Base-by-base conservation (phyloP, 2,797 vertebrate genomes). In the Pangasius larnaudii region DNA sequence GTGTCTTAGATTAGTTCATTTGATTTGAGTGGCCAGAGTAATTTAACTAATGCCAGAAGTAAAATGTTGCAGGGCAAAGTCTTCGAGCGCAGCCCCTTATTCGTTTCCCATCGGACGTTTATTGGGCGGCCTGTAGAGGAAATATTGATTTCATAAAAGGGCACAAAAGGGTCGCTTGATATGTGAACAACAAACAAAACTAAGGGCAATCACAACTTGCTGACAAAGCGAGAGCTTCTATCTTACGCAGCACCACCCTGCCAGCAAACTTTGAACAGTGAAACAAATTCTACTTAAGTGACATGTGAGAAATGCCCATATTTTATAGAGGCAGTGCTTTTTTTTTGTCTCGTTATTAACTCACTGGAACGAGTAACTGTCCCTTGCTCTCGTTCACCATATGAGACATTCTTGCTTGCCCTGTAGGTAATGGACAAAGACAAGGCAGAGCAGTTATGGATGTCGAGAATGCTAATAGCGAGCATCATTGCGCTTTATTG, bases 61-160 rank as follows among this genome's bases (percentile, higher is more conserved):
- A 46, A 63, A 82, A 46, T 14, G 42, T 78, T 90, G 53, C 51
- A 82, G 59, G 80, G 39, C 42, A 19, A 33, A 59, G 53, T 9
- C 36, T 87, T 87, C 89, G 85, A 89, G 88, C 72, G 80, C 39
- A 49, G 42, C 49, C 39, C n/a, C 72, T 63, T 74, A 75, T 87
- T 86, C 13, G 67, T 74, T 77, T 85, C 88, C 84, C 78, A 80
- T 88, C 36, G 82, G 88, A 92, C 88, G 84, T 91, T 90, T 92
- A 91, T 91, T 90, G 92, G 92, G 86, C 92, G 58, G 85, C 86
- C 74, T 75, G 89, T 91, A 81, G 86, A 87, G 89, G 87, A 90
- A 89, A 88, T 93, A 93, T 93, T 91, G 95, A 93, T 95, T 95
- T 92, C 90, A 93, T 95, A 94, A 95, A 91, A 95, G 93, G 94